phyloP scores from a whole-genome alignment of 1,140 invertebrate genomes.

The Acyrthosiphon pisum region DNA sequence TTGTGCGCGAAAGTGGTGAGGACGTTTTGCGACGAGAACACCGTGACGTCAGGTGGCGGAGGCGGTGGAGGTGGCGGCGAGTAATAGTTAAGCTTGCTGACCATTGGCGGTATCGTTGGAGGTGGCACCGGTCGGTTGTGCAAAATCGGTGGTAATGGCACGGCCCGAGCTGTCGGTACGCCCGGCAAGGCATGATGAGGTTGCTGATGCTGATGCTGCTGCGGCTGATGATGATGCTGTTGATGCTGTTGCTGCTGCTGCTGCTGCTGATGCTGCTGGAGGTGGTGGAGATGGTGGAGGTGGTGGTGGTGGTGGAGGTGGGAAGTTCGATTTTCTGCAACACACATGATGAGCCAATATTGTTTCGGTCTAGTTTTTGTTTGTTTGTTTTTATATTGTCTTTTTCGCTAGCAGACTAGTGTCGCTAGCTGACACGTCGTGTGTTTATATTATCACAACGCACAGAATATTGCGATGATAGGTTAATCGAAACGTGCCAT shows the following conservation, averaged over 20 bases:
- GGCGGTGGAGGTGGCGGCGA: background rate
- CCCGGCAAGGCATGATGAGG: background rate
- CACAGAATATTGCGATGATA: background rate
- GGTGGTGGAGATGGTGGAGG: background rate
- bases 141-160: slow-evolving; percentile 6
- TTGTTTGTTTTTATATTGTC: background rate
- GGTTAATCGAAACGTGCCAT: background rate
- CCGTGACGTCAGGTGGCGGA: slow-evolving; percentile 44
- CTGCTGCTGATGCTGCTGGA: background rate
- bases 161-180: background rate
- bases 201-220: background rate
- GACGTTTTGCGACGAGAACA: slow-evolving; percentile 38
- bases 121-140: slow-evolving; percentile 33
- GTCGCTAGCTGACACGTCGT: background rate
- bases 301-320: slow-evolving; percentile 4
- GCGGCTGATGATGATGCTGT: background rate
- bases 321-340: slow-evolving; percentile 16
- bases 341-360: background rate
- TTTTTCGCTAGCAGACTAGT: background rate
- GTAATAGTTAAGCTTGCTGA: slow-evolving; percentile 9
- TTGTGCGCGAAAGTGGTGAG: slow-evolving; percentile 48
- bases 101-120: background rate
- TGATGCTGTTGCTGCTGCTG: too few species aligned
- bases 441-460: background rate
- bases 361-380: background rate